These are phyloP conservation scores for Oopsacas minuta DNA, from an alignment of 37 sponge, comb jelly and placozoan genomes.

Conservation along the genomic window DNA sequence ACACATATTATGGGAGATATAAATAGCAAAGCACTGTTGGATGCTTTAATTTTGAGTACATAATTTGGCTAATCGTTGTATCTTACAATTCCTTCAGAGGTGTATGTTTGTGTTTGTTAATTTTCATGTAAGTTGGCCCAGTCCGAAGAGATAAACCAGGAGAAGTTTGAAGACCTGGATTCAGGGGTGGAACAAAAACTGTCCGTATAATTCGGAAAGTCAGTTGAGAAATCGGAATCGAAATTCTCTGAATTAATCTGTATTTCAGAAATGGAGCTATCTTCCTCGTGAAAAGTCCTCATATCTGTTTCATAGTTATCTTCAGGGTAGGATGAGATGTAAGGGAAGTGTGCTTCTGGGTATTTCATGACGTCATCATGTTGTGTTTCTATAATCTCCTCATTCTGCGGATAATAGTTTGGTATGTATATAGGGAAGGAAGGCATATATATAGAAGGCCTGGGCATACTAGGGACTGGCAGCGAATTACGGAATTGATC, in stretches of 20 bases:
- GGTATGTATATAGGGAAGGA: background rate
- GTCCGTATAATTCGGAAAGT: constrained; percentile 5
- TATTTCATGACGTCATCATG: background rate
- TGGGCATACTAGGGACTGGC: background rate
- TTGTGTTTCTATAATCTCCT: background rate
- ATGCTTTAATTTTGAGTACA: too few species aligned
- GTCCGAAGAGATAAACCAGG: background rate
- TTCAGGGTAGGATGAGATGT: background rate
- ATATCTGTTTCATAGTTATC: background rate
- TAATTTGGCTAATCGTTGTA: too few species aligned
- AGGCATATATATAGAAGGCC: background rate
- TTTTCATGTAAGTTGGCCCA: background rate
- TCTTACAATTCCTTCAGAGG: too few species aligned
- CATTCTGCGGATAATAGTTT: background rate
- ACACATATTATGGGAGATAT: too few species aligned
- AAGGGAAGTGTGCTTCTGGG: background rate
- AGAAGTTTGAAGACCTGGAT: background rate
- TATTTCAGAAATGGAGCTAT: background rate
- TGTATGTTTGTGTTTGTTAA: too few species aligned
- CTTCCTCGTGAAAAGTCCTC: background rate
- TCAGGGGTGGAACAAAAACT: constrained; percentile 15
- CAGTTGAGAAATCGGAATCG: background rate
- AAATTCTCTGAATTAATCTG: background rate
- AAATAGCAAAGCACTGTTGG: too few species aligned
- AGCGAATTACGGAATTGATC: background rate